Base-by-base conservation (phyloP, 1,140 invertebrate species). In the Mya arenaria region DNA sequence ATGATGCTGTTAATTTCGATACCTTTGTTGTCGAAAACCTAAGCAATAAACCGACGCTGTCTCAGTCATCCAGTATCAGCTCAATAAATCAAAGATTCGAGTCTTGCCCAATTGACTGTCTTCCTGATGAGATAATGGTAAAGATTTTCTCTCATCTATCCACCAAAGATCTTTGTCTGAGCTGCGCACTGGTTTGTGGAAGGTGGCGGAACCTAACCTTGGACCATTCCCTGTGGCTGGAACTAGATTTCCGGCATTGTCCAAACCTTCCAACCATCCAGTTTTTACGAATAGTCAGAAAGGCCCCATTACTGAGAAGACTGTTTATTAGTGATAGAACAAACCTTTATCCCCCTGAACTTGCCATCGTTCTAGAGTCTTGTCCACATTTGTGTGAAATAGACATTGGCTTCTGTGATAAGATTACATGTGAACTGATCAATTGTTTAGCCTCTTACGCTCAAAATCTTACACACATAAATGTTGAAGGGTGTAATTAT, bases 351-450 rank as follows among this genome's bases (percentile, higher is more conserved):
- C 60, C 36, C 52, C 23, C 62, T 1, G 74, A 66, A 55, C 60
- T 78, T 78, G 74, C 74, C 58, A 78, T 78, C 32, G 4, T 78
- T 10, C 48, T 63, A 13, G 74, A 78, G 56, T 32, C 15, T 37
- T 78, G 74, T 66, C 74, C 60, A 36, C 25, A 4, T 0, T 15
- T 78, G 17, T 39, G 56, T 30, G 60, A 78, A 1, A 78, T 78
- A 25, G 74, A 78, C 62, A 55, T 78, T 48, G 74, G 62, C 8
- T 78, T 78, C 44, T 78, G 74, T 66, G 62, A 78, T 78, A 62
- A 48, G 34, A 58, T 78, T 30, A 48, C 19, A 0, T 19, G 60
- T 66, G 74, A 39, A 41, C 65, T 78, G 60, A 15, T 78, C 1
- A 4, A 66, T 34, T 65, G 58, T 48, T 17, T 78, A 10, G 6